phyloP scores from a whole-genome alignment of 2,113 vertebrate species.

The Cyphomyrus discorhynchus region DNA sequence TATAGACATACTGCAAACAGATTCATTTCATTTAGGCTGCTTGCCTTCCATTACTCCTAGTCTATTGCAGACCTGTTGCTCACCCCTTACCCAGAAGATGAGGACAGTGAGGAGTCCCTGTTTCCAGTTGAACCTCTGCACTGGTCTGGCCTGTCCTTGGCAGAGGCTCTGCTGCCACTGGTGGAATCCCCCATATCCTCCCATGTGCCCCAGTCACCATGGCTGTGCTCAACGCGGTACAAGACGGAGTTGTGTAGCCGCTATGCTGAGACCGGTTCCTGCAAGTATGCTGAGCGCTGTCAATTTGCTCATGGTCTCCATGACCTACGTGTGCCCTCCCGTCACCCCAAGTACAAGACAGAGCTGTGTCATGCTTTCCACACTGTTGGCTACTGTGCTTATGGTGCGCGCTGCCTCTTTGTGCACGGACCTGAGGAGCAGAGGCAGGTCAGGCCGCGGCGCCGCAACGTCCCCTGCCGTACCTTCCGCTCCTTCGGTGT shows the following conservation, averaged over 20 bases:
- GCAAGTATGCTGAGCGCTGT: constrained; percentile 63
- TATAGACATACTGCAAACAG: not conserved
- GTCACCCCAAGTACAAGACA: constrained; percentile 70
- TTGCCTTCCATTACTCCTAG: constrained; percentile 28
- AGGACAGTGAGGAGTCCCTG: constrained; percentile 43
- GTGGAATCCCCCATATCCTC: constrained; percentile 33
- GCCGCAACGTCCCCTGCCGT: constrained; percentile 53
- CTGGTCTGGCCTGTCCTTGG: constrained; percentile 37
- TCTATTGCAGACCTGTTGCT: constrained; percentile 49
- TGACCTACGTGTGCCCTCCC: constrained; percentile 62
- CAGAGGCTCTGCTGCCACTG: constrained; percentile 54
- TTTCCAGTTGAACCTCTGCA: constrained; percentile 29
- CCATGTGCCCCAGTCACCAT: constrained; percentile 30
- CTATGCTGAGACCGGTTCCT: constrained; percentile 52
- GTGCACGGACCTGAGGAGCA: constrained; percentile 60
- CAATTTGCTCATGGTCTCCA: constrained; percentile 69
- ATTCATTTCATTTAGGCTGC: not conserved
- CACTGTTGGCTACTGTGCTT: constrained; percentile 54
- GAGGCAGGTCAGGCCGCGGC: constrained; percentile 36
- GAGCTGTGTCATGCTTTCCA: constrained; percentile 66
- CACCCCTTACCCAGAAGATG: constrained; percentile 45
- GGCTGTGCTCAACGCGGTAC: constrained; percentile 64
- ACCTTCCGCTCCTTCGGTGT: constrained; percentile 63
- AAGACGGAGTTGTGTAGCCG: constrained; percentile 67
- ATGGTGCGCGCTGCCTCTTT: constrained; percentile 65